Evolutionary conservation across 2,888 invertebrate genomes (phyloP).

Genomic region (Catocala fraxini): DNA sequence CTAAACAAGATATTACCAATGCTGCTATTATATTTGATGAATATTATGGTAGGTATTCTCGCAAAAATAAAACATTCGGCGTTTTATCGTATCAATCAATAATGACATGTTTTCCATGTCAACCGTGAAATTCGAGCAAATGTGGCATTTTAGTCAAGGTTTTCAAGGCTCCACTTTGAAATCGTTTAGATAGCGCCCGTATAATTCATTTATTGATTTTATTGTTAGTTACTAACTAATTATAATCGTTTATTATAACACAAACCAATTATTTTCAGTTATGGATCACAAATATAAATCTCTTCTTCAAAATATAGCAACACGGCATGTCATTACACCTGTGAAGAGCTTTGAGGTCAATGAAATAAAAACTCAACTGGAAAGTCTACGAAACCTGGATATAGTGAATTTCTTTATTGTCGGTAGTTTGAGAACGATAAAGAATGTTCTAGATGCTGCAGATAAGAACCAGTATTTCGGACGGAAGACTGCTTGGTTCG

Average conservation of each 20-base stretch:
- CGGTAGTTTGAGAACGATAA: conserved; percentile 91
- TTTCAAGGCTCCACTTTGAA: conserved; percentile 31
- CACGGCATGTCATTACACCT: conserved; percentile 94
- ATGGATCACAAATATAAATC: conserved; percentile 98
- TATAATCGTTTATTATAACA: conserved; percentile 39
- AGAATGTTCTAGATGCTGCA: conserved; percentile 90
- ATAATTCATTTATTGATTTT: conserved; percentile 32
- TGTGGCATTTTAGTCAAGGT: conserved; percentile 27
- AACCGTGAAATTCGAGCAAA: conserved; percentile 38
- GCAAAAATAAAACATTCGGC: conserved; percentile 10
- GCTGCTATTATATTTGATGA: conserved; percentile 97
- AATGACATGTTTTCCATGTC: conserved; percentile 35
- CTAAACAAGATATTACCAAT: conserved; percentile 95
- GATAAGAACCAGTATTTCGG: conserved; percentile 93
- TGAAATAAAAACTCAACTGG: conserved; percentile 90
- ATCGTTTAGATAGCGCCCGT: conserved; percentile 42
- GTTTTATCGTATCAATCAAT: conserved; percentile 42
- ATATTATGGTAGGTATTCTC: conserved; percentile 89
- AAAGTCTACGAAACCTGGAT: conserved; percentile 92
- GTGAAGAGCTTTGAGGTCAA: conserved; percentile 88
- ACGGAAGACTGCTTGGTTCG: conserved; percentile 95
- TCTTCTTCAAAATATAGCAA: conserved; percentile 95
- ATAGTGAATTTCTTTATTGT: conserved; percentile 96
- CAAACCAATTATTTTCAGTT: conserved; percentile 83
- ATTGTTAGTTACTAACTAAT: conserved; percentile 33